phyloP scores from a whole-genome alignment of 2,113 vertebrate genomes.

The Ciconia stormi region DNA sequence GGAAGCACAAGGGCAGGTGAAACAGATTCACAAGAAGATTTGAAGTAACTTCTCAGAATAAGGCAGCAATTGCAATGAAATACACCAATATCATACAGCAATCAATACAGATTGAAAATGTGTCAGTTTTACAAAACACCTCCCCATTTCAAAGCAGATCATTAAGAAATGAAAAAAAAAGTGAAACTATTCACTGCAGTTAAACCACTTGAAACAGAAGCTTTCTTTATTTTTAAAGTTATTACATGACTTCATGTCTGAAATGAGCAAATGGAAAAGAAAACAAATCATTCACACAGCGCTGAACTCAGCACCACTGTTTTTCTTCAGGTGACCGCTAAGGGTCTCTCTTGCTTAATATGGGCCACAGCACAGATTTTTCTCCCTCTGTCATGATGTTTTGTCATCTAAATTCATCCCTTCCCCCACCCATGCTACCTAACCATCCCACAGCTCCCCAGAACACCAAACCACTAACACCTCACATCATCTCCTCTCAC shows the following conservation, averaged over 20 bases:
- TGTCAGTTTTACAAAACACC: not conserved
- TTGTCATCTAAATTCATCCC: not conserved
- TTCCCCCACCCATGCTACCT: not conserved
- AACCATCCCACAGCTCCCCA: not conserved
- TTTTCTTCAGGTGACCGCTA: not conserved
- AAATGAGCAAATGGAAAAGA: not conserved
- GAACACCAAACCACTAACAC: not conserved
- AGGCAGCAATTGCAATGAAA: not conserved
- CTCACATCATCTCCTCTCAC: not conserved
- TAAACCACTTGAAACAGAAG: not conserved
- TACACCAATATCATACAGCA: not conserved
- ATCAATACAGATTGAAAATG: not conserved
- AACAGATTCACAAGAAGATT: not conserved
- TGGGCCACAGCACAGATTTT: not conserved
- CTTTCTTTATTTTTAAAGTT: not conserved
- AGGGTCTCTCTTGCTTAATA: slow-evolving; percentile 34
- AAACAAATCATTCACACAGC: not conserved
- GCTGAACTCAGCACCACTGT: not conserved
- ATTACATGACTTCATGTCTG: not conserved
- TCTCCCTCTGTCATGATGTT: not conserved
- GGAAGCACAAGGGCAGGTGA: not conserved
- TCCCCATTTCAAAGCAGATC: not conserved
- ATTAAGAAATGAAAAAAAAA: not conserved
- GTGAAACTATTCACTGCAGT: not conserved
- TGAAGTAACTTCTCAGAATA: not conserved